Conservation (phyloP, 1,140 invertebrate genomes). For the Drosophila willistoni region DNA sequence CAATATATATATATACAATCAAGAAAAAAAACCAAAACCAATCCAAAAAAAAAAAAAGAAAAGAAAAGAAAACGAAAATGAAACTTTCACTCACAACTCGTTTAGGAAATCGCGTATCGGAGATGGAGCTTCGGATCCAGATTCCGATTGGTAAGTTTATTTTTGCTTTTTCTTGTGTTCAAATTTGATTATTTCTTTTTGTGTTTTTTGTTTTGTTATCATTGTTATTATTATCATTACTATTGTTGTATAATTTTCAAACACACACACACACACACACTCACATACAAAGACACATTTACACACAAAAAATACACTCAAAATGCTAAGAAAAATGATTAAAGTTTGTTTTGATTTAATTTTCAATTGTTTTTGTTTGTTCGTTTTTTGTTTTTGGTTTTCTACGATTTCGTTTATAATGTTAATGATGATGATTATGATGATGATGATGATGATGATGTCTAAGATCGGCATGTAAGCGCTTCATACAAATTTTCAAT, state of each 20-base stretch:
- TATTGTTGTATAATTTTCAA: neutral
- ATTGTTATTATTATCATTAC: constrained; percentile 7
- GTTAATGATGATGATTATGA: constrained; percentile 28
- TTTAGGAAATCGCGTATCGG: constrained; percentile 82
- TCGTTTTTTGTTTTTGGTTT: constrained; percentile 47
- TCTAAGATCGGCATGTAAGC: constrained; percentile 69
- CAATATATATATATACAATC: neutral
- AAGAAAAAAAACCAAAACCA: constrained; percentile 30
- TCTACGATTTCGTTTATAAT: constrained; percentile 36
- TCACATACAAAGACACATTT: constrained; percentile 2
- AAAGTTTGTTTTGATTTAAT: constrained; percentile 52
- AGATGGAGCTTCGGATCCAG: constrained; percentile 82
- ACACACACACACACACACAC: constrained; percentile 13
- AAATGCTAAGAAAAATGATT: constrained; percentile 16
- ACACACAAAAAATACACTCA: constrained; percentile 27
- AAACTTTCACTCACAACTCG: constrained; percentile 68
- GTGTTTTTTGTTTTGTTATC: constrained; percentile 55
- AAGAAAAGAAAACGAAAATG: constrained; percentile 38
- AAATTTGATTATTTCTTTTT: constrained; percentile 15
- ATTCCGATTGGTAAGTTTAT: constrained; percentile 82
- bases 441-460: constrained; percentile 47
- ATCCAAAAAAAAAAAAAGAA: constrained; percentile 32
- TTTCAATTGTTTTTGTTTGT: constrained; percentile 43
- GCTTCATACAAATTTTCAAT: constrained; percentile 65
- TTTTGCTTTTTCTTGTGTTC: constrained; percentile 54